phyloP scores from a whole-genome alignment of 2,888 invertebrate genomes.

The Athrips mouffetella region DNA sequence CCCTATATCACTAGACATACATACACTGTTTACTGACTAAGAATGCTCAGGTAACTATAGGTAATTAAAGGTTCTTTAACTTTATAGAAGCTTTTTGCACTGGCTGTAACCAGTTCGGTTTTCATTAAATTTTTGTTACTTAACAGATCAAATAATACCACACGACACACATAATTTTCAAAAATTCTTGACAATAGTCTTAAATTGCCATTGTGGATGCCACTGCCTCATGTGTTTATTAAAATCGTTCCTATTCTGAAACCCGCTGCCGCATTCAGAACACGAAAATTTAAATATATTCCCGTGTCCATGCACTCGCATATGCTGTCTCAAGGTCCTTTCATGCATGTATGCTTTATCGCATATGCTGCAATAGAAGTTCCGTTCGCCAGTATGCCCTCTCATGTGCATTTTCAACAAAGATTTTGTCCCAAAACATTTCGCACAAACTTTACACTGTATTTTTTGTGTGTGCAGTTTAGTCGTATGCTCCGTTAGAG shows the following conservation, averaged over 20 bases:
- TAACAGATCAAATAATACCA: no score
- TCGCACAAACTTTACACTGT: constrained; percentile 62
- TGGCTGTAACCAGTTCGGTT: no score
- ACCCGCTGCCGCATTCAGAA: constrained; percentile 57
- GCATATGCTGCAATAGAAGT: constrained; percentile 59
- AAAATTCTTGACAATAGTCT: constrained; percentile 52
- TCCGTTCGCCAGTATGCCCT: constrained; percentile 63
- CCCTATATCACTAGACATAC: no score
- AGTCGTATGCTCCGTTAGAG: constrained; percentile 64
- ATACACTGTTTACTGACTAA: no score
- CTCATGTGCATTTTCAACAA: constrained; percentile 61
- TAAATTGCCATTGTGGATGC: constrained; percentile 64
- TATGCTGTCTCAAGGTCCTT: constrained; percentile 62
- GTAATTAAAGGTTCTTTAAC: no score
- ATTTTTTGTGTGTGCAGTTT: constrained; percentile 63
- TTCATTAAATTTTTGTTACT: no score
- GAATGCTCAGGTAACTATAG: no score
- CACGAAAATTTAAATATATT: constrained; percentile 43
- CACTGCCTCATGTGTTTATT: constrained; percentile 65
- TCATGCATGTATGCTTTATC: constrained; percentile 69
- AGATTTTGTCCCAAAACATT: constrained; percentile 63
- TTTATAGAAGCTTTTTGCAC: no score
- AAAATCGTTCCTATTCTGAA: constrained; percentile 58
- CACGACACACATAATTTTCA: constrained; percentile 30
- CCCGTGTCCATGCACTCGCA: constrained; percentile 58